Percentiles rank a stretch among this genome's conserved stretches.
phyloP scores from a whole-genome alignment of 1,140 invertebrate genomes.

The Orius insidiosus region DNA sequence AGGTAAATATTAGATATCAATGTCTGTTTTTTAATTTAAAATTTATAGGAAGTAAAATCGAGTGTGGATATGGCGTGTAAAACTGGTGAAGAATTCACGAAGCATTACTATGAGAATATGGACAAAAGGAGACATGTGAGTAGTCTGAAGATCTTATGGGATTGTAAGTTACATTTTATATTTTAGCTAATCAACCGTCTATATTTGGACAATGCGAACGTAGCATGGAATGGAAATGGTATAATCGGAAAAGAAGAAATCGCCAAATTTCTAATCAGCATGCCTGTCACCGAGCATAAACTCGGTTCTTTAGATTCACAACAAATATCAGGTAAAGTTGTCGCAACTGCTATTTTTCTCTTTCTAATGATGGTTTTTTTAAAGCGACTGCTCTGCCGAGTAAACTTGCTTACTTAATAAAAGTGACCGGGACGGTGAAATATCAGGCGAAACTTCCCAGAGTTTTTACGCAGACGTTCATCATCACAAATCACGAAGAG shows the following conservation, averaged over 20 bases:
- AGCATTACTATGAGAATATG: constrained; percentile 62
- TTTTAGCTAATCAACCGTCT: constrained; percentile 51
- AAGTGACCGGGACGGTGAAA: too few relatives aligned
- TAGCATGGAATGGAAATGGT: constrained; percentile 76
- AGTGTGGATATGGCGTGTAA: constrained; percentile 56
- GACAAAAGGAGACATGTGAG: constrained; percentile 65
- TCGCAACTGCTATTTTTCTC: too few relatives aligned
- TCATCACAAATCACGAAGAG: too few relatives aligned
- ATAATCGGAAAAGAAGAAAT: constrained; percentile 53
- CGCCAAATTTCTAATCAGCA: constrained; percentile 54
- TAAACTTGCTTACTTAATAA: too few relatives aligned
- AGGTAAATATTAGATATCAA: too few relatives aligned
- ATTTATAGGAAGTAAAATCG: constrained; percentile 25
- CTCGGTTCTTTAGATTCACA: constrained; percentile 59
- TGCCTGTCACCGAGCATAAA: constrained; percentile 51
- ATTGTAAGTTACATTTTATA: constrained; percentile 11
- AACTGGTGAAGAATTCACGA: constrained; percentile 64
- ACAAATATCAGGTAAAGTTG: constrained; percentile 36
- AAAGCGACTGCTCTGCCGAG: too few relatives aligned
- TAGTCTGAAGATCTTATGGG: constrained; percentile 4
- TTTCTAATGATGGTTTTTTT: too few relatives aligned
- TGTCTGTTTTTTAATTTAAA: constrained; percentile 10
- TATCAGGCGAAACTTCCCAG: too few relatives aligned
- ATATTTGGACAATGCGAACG: constrained; percentile 57
- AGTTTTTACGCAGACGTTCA: too few relatives aligned